Base-by-base conservation (phyloP, 2,888 invertebrate species). In the Drosophila tripunctata region DNA sequence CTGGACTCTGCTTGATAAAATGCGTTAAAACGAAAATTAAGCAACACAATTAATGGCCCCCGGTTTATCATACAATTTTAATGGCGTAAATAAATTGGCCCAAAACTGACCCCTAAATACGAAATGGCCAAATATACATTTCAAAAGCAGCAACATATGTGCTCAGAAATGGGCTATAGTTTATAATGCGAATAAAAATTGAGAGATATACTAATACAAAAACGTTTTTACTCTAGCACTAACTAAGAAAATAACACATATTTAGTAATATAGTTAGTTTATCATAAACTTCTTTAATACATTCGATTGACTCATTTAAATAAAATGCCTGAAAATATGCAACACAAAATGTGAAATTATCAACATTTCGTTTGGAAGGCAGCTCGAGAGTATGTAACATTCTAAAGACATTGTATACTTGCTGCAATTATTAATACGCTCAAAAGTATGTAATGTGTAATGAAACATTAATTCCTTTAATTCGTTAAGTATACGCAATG, bases 1-100 rank as follows among this genome's bases (percentile, higher is more conserved):
- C 19, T 68, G 75, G 62, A 27, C 60, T 66, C 62, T 55, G 69
- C 61, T 73, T 78, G 85, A 84, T 84, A 81, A 84, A 88, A 84
- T 88, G 75, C 84, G 87, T 85, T 88, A 85, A 85, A 85, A 85
- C 68, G 75, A 78, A 87, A 85, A 87, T 88, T 84, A 88, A 88
- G 87, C 88, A 87, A 85, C 81, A 78, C 85, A 88, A 88, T 85
- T 85, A 85, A 85, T 85, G 84, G 72, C 52, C 65, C 70, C 65
- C 68, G 67, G 72, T 87, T 85, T 85, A 87, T 85, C 85, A 85
- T 88, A 88, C 82, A 85, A 74, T 88, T 88, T 88, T 88, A 85
- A 88, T 88, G 82, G 86, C 68, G 31, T 68, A 71, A 78, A 88
- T 87, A 88, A 87, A 87, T 87, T 82, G 87, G 73, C 55, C 55